These are phyloP conservation scores for Parotocinclus haroldoi DNA, from an alignment of 2,797 vertebrate genomes.

Conservation along the genomic window DNA sequence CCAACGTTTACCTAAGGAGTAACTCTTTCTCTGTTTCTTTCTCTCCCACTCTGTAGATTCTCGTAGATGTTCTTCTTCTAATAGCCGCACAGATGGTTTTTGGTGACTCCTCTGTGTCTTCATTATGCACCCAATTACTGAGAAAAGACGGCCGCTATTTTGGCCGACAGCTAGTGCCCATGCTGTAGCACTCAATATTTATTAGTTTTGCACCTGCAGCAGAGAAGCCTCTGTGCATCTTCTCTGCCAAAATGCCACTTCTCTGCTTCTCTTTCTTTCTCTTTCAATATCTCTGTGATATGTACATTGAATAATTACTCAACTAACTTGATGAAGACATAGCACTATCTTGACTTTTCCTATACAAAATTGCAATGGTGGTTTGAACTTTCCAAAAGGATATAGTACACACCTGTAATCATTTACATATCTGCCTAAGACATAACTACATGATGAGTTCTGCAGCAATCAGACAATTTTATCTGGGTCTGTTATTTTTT, in stretches of 20 bases:
- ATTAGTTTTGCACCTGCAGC: slow-evolving; percentile 66
- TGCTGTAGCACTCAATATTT: slow-evolving; percentile 58
- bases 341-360: background rate
- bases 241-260: slow-evolving; percentile 14
- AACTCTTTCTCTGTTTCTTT: slow-evolving; percentile 11
- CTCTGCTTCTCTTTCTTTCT: slow-evolving; percentile 22
- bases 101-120: slow-evolving; percentile 72
- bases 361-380: background rate
- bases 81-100: slow-evolving; percentile 71
- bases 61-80: slow-evolving; percentile 29
- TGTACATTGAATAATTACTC: slow-evolving; percentile 6
- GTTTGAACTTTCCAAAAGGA: too few species aligned
- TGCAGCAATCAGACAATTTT: too few species aligned
- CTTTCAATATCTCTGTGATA: slow-evolving; percentile 20
- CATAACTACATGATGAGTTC: too few species aligned
- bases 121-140: slow-evolving; percentile 75
- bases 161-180: slow-evolving; percentile 61
- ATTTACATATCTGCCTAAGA: too few species aligned
- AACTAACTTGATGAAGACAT: background rate
- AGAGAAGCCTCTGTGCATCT: slow-evolving; percentile 49
- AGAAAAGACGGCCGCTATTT: slow-evolving; percentile 72
- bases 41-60: slow-evolving; percentile 13
- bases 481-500: too few species aligned
- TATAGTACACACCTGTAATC: too few species aligned
- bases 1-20: slow-evolving; percentile 21